phyloP scores from a whole-genome alignment of 2,888 invertebrate species.

The Dryobotodes eremita region DNA sequence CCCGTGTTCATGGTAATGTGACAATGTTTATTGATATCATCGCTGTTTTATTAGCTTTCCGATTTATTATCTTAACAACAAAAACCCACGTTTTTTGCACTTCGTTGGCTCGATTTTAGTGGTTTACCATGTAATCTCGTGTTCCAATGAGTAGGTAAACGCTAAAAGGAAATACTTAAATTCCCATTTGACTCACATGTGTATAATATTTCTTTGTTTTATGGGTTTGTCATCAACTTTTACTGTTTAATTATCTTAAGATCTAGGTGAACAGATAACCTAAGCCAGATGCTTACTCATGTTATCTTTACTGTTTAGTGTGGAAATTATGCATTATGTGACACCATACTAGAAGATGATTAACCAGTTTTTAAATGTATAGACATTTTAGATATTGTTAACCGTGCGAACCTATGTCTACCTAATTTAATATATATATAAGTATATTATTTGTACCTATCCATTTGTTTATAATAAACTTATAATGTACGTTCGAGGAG shows the following conservation, averaged over 20 bases:
- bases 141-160: constrained; percentile 48
- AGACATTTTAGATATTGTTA: no score
- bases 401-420: no score
- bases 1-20: constrained; percentile 77
- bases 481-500: no score
- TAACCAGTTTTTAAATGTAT: neutral
- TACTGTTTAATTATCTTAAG: constrained; percentile 36
- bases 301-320: constrained; percentile 1
- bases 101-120: constrained; percentile 40
- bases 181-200: constrained; percentile 52
- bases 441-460: no score
- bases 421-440: no score
- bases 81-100: constrained; percentile 61
- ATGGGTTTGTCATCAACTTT: constrained; percentile 28
- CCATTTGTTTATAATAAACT: no score
- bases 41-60: constrained; percentile 71
- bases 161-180: constrained; percentile 62
- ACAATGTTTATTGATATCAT: constrained; percentile 76
- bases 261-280: constrained; percentile 39
- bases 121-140: constrained; percentile 48
- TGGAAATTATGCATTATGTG: neutral
- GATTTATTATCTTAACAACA: constrained; percentile 70
- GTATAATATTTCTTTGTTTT: constrained; percentile 34
- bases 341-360: neutral
- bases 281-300: neutral